phyloP scores from a whole-genome alignment of 2,797 vertebrate species.

The Schizothorax lantsangensis region DNA sequence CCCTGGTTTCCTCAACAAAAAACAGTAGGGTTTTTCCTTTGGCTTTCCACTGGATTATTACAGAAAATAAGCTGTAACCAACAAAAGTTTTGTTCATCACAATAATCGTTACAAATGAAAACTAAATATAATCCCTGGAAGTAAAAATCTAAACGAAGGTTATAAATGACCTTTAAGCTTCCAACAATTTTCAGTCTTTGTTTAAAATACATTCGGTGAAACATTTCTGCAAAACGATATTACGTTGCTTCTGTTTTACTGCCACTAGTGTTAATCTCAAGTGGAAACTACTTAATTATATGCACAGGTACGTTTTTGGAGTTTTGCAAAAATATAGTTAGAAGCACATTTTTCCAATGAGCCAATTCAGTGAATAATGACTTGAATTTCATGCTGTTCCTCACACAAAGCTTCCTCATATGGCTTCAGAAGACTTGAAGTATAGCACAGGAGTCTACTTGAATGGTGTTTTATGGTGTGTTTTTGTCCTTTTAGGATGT shows the following conservation, averaged over 20 bases:
- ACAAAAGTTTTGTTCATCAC: neutral
- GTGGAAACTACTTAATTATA: neutral
- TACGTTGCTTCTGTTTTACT: neutral
- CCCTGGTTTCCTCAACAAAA: neutral
- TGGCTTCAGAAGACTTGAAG: neutral
- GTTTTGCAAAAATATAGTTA: neutral
- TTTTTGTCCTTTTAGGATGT: constrained; percentile 1
- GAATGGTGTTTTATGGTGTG: neutral
- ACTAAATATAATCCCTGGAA: neutral
- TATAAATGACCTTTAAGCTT: neutral
- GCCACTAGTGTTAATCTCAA: neutral
- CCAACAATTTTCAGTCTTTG: neutral
- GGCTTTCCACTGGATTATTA: neutral
- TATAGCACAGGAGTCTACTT: neutral
- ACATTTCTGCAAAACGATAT: neutral
- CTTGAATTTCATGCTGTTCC: neutral
- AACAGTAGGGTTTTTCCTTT: neutral
- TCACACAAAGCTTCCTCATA: neutral
- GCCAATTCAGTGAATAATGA: neutral
- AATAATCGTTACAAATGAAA: neutral
- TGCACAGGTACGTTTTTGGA: neutral
- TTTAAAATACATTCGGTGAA: neutral
- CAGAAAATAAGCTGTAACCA: neutral
- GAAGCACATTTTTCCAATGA: neutral
- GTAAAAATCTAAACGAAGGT: neutral